Evolutionary conservation across 2,113 vertebrate genomes (phyloP), one percentile per base, ranked within the genome.

Genomic region (Chloebia gouldiae): DNA sequence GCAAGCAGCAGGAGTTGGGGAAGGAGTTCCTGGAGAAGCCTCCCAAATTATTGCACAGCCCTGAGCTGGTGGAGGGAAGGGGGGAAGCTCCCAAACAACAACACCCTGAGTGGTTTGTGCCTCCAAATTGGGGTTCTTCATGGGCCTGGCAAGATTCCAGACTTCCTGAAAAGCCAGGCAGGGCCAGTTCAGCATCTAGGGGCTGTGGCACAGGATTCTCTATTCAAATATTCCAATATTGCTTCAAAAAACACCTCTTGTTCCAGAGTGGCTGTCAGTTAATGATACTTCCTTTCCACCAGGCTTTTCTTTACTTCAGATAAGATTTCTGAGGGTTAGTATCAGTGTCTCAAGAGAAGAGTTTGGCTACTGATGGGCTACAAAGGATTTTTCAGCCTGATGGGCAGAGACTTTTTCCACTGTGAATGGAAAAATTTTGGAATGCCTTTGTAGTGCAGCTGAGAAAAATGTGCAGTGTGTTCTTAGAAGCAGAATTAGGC

Each of bases 41-140:
- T 72, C 82, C 61, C 1, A 2, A 21, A 0, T 47, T 18, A 4
- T 10, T 44, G 10, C 64, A 13, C 78, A 20, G 47, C 3, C 0
- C 45, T 22, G 65, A 24, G 57, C 1, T 77, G 72, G 56, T 64
- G 80, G 21, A 5, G 13, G 39, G 72, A 15, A 61, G 35, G 68
- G 42, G 25, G 30, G 33, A 23, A 8, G 28, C 45, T 79, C 75
- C 45, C 50, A n/a, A n/a, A 22, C 27, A 47, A 0, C 8, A 22
- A 4, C 54, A 15, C 40, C 21, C 28, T 5, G 53, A 53, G 53
- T 7, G 61, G 19, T 75, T 31, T 75, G 37, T 81, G n/a, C 45
- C 45, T 35, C 53, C 16, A 35, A 35, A 30, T 0, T n/a, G 10
- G 45, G 51, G 13, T 7, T 60, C 8, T 28, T 33, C 10, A 0